Evolutionary conservation across 2,888 invertebrate genomes (phyloP).

Genomic region (Creontiades dilutus): DNA sequence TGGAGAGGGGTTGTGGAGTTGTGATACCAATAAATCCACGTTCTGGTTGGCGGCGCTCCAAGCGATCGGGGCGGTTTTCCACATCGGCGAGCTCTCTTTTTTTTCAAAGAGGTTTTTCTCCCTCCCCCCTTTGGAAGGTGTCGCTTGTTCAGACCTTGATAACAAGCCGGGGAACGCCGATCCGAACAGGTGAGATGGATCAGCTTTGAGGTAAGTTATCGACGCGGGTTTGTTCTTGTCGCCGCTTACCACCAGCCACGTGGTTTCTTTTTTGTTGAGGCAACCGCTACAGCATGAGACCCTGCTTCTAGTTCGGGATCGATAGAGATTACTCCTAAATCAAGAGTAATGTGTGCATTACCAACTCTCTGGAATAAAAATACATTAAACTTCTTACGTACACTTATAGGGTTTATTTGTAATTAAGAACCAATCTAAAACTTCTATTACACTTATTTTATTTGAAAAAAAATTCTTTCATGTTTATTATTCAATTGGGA

Average conservation of each 20-base stretch:
- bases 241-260: background rate
- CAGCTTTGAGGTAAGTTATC: background rate
- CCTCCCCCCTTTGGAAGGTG: background rate
- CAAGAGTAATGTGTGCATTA: too few relatives aligned
- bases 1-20: background rate
- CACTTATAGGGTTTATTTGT: too few relatives aligned
- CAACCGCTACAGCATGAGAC: too few relatives aligned
- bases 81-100: background rate
- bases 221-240: background rate
- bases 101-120: background rate
- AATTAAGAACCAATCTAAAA: too few relatives aligned
- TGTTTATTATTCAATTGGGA: too few relatives aligned
- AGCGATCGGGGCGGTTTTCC: constrained; percentile 17
- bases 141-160: constrained; percentile 14
- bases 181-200: constrained; percentile 1
- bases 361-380: too few relatives aligned
- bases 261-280: too few relatives aligned
- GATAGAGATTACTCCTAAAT: too few relatives aligned
- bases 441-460: too few relatives aligned
- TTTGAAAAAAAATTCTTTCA: too few relatives aligned
- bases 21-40: constrained; percentile 41
- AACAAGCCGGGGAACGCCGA: constrained; percentile 1
- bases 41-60: constrained; percentile 12
- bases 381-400: too few relatives aligned
- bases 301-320: too few relatives aligned